phyloP scores from a whole-genome alignment of 2,888 invertebrate genomes.

The Chrysodeixis includens region DNA sequence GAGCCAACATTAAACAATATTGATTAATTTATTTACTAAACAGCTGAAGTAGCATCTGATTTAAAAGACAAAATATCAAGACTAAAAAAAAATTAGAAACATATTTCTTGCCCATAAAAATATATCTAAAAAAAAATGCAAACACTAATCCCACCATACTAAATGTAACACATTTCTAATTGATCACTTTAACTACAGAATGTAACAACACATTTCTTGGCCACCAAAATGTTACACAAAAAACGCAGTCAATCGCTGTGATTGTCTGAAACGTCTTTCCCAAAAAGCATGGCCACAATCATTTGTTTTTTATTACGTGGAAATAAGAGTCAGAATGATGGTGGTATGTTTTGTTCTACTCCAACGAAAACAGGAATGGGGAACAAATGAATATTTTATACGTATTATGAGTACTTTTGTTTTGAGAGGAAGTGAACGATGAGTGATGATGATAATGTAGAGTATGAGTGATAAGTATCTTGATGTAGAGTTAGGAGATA shows the following conservation, averaged over 20 bases:
- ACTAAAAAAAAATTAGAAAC: no score
- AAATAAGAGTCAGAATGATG: slow-evolving; percentile 70
- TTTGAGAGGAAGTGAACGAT: slow-evolving; percentile 5
- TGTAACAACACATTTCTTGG: no score
- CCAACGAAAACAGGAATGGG: slow-evolving; percentile 66
- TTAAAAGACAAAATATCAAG: no score
- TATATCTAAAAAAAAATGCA: no score
- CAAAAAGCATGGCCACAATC: slow-evolving; percentile 63
- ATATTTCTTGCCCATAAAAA: no score
- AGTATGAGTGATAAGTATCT: not conserved
- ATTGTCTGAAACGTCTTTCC: slow-evolving; percentile 40
- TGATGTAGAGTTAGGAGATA: not conserved
- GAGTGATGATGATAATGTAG: not conserved
- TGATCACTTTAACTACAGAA: no score
- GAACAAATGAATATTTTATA: slow-evolving; percentile 64
- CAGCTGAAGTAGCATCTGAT: no score
- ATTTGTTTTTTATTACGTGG: slow-evolving; percentile 74
- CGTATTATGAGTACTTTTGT: slow-evolving; percentile 26
- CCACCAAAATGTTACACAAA: no score
- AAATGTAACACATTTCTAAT: no score
- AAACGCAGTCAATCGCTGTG: not conserved
- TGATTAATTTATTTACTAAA: no score
- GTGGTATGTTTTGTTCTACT: slow-evolving; percentile 58
- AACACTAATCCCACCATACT: no score
- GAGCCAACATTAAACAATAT: no score